A percentile compares a stretch with the other conserved stretches of the same genome.
phyloP scores from a whole-genome alignment of 2,888 invertebrate genomes.

The Brachyopa scutellaris region DNA sequence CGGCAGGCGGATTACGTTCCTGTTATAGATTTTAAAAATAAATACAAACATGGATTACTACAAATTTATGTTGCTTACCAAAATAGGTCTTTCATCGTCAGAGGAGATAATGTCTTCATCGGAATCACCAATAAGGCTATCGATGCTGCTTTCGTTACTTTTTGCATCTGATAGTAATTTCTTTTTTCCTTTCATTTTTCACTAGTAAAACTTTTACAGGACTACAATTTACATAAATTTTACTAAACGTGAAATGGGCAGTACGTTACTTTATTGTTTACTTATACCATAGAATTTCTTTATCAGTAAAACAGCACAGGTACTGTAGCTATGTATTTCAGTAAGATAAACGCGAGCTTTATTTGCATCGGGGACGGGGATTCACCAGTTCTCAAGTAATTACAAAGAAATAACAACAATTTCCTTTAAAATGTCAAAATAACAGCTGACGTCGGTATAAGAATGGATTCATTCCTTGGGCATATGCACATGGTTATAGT shows the following conservation, averaged over 20 bases:
- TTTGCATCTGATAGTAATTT: not conserved
- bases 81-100: not conserved
- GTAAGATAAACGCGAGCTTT: too few relatives aligned
- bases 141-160: not conserved
- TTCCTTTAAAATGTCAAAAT: not conserved
- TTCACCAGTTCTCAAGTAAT: too few relatives aligned
- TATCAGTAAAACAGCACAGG: too few relatives aligned
- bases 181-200: constrained; percentile 19
- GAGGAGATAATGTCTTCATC: constrained; percentile 1
- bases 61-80: too few relatives aligned
- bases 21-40: too few relatives aligned
- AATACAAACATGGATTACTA: too few relatives aligned
- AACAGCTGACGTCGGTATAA: too few relatives aligned
- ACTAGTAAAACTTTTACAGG: not conserved
- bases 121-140: not conserved
- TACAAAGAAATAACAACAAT: not conserved
- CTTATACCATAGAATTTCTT: not conserved
- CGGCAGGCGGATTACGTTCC: constrained; percentile 1
- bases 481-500: not conserved
- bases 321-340: too few relatives aligned
- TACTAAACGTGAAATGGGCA: too few relatives aligned
- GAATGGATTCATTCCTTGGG: not conserved
- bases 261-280: too few relatives aligned
- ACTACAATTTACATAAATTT: too few relatives aligned
- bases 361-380: too few relatives aligned